Base-by-base conservation (phyloP, 1,140 invertebrate species). In the Tetragonula clypearis region DNA sequence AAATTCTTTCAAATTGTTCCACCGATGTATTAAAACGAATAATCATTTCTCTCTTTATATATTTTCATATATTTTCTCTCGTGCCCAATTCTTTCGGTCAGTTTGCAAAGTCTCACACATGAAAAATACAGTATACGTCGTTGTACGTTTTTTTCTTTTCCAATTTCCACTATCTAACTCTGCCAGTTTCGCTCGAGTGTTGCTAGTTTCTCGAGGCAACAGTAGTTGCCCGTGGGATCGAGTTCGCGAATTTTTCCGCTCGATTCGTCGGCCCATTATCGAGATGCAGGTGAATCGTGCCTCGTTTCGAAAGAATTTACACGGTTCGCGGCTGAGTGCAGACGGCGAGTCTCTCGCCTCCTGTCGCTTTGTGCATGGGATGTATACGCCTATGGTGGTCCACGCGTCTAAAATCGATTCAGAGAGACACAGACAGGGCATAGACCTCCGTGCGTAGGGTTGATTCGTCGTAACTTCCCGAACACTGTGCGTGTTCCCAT, bases 341-440 rank as follows among this genome's bases (percentile, higher is more conserved):
- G 79, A 79, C 84, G 66, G 30, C n/a, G 53, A 35, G 41, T 49
- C 41, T 41, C 35, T 66, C 58, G 85, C n/a, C 35, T 77, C 60
- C 68, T 9, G 41, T 77, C 55, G 79, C 56, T 74, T 85, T 81
- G 69, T 83, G 69, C 79, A 82, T n/a, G 73, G 68, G 74, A 85
- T 85, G 78, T 84, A 49, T 30, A 79, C 80, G 88, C 84, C 88
- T 90, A 73, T 85, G 87, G 82, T 88, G 91, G 91, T 90, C 89
- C 91, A 91, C 78, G 90, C 88, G 84, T 87, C 85, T 90, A 89
- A 92, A 92, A 92, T 92, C 92, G 91, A 92, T 92, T 90, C 88
- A 89, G 86, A 89, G 91, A 90, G 88, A 87, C 90, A 91, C 89
- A 89, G 92, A 88, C 90, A 87, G 86, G 90, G 87, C 91, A 92